These are phyloP conservation scores for Erythrolamprus reginae DNA, from an alignment of 2,113 vertebrate species.

Conservation along the genomic window DNA sequence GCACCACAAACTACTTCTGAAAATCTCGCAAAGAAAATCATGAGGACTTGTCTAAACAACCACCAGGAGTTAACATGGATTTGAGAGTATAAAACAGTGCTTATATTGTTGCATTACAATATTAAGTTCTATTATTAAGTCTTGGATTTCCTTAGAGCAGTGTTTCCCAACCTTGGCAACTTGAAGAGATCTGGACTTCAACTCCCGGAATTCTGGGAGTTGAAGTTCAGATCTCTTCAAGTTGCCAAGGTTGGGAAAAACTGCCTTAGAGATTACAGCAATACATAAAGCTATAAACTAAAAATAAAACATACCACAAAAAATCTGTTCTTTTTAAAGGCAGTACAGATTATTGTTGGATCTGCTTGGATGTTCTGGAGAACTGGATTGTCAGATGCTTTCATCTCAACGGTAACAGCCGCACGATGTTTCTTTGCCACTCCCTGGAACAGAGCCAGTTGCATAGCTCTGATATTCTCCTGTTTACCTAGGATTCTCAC, in stretches of 20 bases:
- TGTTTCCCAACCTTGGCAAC: too few relatives aligned
- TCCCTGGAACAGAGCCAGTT: constrained; percentile 91
- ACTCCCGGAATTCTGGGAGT: too few relatives aligned
- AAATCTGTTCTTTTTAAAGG: constrained; percentile 98
- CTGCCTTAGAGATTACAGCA: background rate
- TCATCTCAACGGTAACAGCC: constrained; percentile 95
- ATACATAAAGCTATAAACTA: background rate
- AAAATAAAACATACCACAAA: constrained; percentile 80
- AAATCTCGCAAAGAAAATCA: background rate
- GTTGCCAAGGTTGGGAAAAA: too few relatives aligned
- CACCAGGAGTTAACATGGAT: background rate
- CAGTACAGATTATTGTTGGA: constrained; percentile 91
- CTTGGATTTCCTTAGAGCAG: background rate
- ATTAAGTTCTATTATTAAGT: background rate
- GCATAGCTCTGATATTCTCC: constrained; percentile 93
- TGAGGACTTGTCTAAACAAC: background rate
- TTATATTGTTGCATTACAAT: background rate
- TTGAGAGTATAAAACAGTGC: background rate
- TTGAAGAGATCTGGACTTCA: too few relatives aligned
- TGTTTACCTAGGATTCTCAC: constrained; percentile 94
- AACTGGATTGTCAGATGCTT: constrained; percentile 94
- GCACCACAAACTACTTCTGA: background rate
- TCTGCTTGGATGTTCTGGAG: constrained; percentile 85
- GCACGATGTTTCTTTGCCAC: constrained; percentile 82
- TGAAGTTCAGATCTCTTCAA: too few relatives aligned